phyloP scores from a whole-genome alignment of 2,888 invertebrate species.

The Idaea straminata region DNA sequence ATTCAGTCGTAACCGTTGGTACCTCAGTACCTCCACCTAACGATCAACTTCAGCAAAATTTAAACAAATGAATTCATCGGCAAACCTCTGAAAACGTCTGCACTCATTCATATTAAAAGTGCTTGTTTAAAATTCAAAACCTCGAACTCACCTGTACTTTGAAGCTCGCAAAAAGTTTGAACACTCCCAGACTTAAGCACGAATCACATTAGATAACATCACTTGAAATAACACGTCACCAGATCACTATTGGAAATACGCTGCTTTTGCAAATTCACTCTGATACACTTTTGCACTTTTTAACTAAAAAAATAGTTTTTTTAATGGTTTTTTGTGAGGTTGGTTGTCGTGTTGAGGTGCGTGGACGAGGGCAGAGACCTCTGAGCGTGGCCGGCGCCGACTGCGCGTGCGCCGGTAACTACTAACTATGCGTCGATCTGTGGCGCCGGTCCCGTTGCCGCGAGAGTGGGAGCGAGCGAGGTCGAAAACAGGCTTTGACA shows the following conservation, averaged over 20 bases:
- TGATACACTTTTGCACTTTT: neutral
- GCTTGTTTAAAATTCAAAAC: neutral
- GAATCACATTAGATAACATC: neutral
- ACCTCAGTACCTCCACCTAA: neutral
- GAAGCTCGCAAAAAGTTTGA: neutral
- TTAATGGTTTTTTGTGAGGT: neutral
- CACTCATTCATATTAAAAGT: neutral
- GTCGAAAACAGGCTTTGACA: neutral
- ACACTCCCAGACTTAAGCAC: neutral
- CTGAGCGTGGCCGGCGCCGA: neutral
- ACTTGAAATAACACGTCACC: neutral
- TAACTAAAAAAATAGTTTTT: neutral
- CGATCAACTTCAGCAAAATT: neutral
- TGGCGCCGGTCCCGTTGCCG: neutral
- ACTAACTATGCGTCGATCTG: neutral
- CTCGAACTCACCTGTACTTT: neutral
- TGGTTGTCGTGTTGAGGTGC: neutral
- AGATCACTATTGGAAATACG: neutral
- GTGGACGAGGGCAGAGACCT: neutral
- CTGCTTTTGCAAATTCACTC: neutral
- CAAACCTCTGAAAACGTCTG: slow-evolving; percentile 1
- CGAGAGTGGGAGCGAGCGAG: neutral
- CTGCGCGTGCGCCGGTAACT: neutral
- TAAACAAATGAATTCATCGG: slow-evolving; percentile 1
- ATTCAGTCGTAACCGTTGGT: neutral